Percentiles rank a stretch among this genome's conserved stretches.
Conservation (phyloP, 2,888 invertebrate species). For the Drosophila paramelanica region DNA sequence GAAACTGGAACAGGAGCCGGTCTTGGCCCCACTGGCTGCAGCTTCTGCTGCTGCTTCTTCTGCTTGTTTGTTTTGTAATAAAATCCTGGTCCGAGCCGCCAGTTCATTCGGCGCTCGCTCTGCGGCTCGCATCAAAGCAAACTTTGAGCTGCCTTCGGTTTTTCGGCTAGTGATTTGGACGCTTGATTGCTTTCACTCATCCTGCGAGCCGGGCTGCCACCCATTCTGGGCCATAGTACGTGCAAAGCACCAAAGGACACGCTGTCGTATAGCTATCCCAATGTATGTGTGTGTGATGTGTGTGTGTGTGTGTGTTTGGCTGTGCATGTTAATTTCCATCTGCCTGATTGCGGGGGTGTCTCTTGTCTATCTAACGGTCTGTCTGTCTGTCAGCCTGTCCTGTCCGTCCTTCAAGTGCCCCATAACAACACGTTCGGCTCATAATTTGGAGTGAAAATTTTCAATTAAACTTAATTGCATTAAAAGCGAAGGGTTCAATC, state of each 20-base stretch:
- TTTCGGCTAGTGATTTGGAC: constrained; percentile 77
- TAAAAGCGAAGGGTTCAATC: constrained; percentile 81
- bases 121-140: constrained; percentile 71
- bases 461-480: constrained; percentile 82
- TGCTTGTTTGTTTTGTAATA: constrained; percentile 78
- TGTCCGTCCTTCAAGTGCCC: constrained; percentile 27
- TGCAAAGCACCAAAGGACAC: constrained; percentile 70
- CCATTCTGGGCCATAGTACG: constrained; percentile 50
- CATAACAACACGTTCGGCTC: constrained; percentile 77
- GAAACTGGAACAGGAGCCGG: constrained; percentile 15
- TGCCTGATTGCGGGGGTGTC: constrained; percentile 70
- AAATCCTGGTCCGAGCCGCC: constrained; percentile 58
- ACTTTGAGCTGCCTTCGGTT: constrained; percentile 64
- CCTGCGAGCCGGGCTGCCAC: constrained; percentile 13
- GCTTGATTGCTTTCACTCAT: constrained; percentile 79
- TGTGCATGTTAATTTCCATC: constrained; percentile 78
- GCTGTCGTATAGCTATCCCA: constrained; percentile 16
- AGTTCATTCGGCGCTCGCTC: constrained; percentile 7
- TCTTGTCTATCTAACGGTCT: constrained; percentile 7
- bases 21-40: constrained; percentile 21
- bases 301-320: constrained; percentile 30
- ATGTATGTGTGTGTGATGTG: constrained; percentile 13
- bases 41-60: constrained; percentile 8
- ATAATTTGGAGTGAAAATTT: constrained; percentile 81
- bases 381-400: constrained; percentile 7